Base-by-base conservation (phyloP, 2,888 invertebrate genomes). In the Cerastis rubricosa region DNA sequence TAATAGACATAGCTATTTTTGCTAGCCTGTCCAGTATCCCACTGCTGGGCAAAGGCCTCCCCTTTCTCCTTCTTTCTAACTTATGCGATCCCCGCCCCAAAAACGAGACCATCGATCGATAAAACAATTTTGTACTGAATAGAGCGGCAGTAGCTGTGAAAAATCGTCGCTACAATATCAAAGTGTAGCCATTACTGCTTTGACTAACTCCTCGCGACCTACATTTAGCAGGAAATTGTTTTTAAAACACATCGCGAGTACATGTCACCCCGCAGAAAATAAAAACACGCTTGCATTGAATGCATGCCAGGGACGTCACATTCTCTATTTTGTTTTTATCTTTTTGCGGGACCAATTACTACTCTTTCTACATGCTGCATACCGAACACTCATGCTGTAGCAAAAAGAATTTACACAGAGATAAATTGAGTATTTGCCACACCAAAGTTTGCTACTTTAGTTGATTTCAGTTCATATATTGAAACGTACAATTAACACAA, bases 181-280 rank as follows among this genome's bases (percentile, higher is more conserved):
- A 54, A 74, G 12, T 54, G 40, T 6, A n/a, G 22, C 19, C 25
- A 61, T 51, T 40, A 66, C 25, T 29, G 47, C 51, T 59, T 40
- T 61, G 25, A 47, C 35, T 35, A 35, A 54, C 6, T 25, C 35
- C 1, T 43, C 22, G 17, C 40, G 25, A 43, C 19, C 47, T 25
- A 19, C 11, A 69, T 63, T 68, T 69, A 29, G 8, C 40, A 43
- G 17, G 12, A 67, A 63, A n/a, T 47, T 43, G n/a, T 54, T 72
- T 54, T 51, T 45, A 54, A 25, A 66, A 59, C 17, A 51, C 51
- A 45, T 49, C 22, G 43, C 14, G 25, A 12, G 2, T 25, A 54
- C 2, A 25, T 51, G 22, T 29, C 25, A 14, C 29, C 47, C 3
- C n/a, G 40, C 11, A 6, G 14, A 54, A 54, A 47, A 77, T n/a